Conservation (phyloP, 2,113 vertebrate species). For the Tenebrosternarchus preto region DNA sequence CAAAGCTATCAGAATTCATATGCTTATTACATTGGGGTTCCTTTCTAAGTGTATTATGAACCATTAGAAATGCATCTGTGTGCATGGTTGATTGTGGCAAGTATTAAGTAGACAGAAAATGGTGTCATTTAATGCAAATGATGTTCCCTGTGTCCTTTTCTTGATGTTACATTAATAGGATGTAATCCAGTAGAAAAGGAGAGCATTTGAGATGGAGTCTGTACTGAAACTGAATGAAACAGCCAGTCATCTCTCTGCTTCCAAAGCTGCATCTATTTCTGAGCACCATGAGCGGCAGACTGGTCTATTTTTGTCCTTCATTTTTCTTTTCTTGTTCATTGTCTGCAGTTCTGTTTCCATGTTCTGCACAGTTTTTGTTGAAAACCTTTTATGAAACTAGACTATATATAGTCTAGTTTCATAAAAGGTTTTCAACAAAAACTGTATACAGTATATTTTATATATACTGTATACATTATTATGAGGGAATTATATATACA, state of each 20-base stretch:
- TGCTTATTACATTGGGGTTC: background rate
- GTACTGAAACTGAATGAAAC: slow-evolving; percentile 8
- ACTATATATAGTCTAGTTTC: slow-evolving; percentile 5
- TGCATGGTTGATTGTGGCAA: slow-evolving; percentile 8
- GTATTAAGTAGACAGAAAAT: slow-evolving; percentile 4
- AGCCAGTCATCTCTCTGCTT: background rate
- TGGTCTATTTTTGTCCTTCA: background rate
- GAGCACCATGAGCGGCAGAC: background rate
- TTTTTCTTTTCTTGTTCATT: slow-evolving; percentile 15
- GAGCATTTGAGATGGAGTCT: background rate
- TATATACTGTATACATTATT: no score
- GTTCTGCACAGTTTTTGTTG: slow-evolving; percentile 11
- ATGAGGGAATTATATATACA: no score
- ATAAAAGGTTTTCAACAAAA: no score
- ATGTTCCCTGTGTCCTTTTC: background rate
- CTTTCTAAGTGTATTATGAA: background rate
- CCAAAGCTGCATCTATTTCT: background rate
- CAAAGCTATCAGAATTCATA: background rate
- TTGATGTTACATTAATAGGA: background rate
- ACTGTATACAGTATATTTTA: no score
- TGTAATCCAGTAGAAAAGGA: background rate
- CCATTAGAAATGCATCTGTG: slow-evolving; percentile 1
- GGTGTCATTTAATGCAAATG: slow-evolving; percentile 18
- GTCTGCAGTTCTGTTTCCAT: slow-evolving; percentile 14
- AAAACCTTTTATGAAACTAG: slow-evolving; percentile 10